Conservation (phyloP, 2,888 invertebrate genomes). For the Dione vanillae region DNA sequence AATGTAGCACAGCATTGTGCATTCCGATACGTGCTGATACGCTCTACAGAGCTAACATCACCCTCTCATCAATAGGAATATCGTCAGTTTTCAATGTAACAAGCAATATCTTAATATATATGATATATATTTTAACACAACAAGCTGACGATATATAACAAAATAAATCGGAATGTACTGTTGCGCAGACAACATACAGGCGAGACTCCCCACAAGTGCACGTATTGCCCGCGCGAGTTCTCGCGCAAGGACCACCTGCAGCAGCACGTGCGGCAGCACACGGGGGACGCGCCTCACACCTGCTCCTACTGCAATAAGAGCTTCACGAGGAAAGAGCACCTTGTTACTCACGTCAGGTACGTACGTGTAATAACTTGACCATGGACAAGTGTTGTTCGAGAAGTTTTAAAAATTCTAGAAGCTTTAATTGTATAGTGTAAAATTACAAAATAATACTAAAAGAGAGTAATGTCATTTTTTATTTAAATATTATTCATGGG, state of each 20-base stretch:
- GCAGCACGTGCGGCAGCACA: slow-evolving; percentile 92
- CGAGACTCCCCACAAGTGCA: slow-evolving; percentile 91
- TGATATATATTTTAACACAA: neutral
- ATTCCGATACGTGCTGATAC: slow-evolving; percentile 65
- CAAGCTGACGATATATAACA: slow-evolving; percentile 36
- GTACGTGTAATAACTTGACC: slow-evolving; percentile 35
- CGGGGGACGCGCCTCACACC: slow-evolving; percentile 88
- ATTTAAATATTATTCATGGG: too few relatives aligned
- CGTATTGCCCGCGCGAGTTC: slow-evolving; percentile 82
- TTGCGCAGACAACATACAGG: slow-evolving; percentile 90
- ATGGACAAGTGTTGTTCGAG: too few relatives aligned
- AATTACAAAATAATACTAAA: too few relatives aligned
- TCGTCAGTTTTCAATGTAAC: slow-evolving; percentile 20
- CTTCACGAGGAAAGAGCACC: slow-evolving; percentile 89
- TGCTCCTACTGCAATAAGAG: slow-evolving; percentile 89
- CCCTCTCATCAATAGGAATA: neutral
- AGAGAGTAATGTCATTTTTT: too few relatives aligned
- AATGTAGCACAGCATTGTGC: slow-evolving; percentile 79
- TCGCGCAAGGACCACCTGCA: slow-evolving; percentile 94
- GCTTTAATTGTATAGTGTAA: too few relatives aligned
- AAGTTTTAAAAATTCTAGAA: too few relatives aligned
- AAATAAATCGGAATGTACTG: slow-evolving; percentile 76
- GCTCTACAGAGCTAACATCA: slow-evolving; percentile 37
- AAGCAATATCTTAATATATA: neutral
- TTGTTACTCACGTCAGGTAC: slow-evolving; percentile 86